Conservation (phyloP, 2,113 vertebrate genomes). For the Mustela lutreola region DNA sequence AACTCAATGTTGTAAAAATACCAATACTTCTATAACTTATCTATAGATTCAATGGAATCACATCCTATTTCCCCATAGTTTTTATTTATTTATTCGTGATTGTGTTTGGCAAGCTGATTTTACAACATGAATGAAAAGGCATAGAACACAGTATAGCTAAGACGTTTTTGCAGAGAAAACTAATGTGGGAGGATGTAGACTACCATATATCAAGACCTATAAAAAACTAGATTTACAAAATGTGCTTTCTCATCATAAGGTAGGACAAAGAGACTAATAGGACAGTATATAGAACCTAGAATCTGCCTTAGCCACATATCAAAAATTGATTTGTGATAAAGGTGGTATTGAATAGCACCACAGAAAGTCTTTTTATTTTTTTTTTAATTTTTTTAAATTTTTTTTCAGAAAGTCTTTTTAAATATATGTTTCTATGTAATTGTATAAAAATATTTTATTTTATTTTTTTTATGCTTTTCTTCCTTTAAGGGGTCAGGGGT, state of each 20-base stretch:
- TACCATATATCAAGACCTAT: not conserved
- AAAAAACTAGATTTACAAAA: not conserved
- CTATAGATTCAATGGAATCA: not conserved
- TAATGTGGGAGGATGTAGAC: not conserved
- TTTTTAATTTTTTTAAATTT: too few relatives aligned
- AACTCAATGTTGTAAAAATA: not conserved
- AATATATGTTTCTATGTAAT: not conserved
- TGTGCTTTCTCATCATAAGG: not conserved
- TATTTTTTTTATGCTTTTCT: not conserved
- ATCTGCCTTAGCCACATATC: not conserved
- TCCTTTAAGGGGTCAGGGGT: not conserved
- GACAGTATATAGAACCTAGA: not conserved
- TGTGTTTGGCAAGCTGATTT: not conserved
- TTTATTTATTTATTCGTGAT: not conserved
- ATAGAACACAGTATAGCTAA: not conserved
- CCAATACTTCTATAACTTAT: not conserved
- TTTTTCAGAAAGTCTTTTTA: not conserved
- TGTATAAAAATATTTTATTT: not conserved
- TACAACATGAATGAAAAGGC: not conserved
- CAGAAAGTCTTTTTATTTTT: not conserved
- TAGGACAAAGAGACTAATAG: not conserved
- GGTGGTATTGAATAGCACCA: not conserved
- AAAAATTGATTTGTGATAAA: not conserved
- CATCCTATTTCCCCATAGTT: not conserved
- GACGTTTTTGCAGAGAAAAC: not conserved